phyloP scores from a whole-genome alignment of 2,113 vertebrate species.

The Crypturellus undulatus region DNA sequence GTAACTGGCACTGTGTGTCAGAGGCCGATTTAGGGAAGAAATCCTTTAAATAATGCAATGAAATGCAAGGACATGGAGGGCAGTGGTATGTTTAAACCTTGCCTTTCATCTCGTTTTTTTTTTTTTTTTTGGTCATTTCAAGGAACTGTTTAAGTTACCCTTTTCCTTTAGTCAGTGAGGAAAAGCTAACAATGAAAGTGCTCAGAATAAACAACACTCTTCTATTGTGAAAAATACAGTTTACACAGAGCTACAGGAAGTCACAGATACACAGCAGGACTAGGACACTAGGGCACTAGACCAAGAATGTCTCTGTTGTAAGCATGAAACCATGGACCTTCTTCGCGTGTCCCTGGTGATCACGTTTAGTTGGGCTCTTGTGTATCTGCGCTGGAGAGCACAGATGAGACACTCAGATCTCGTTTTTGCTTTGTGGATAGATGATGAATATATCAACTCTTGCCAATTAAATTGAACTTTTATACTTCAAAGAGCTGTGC shows the following conservation, averaged over 20 bases:
- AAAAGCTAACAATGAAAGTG: background rate
- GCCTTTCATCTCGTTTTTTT: background rate
- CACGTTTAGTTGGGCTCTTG: background rate
- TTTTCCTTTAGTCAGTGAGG: background rate
- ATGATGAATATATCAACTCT: background rate
- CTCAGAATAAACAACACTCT: rapidly evolving
- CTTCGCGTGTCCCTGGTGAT: rapidly evolving
- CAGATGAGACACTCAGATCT: background rate
- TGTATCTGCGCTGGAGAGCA: background rate
- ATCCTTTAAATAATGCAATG: background rate
- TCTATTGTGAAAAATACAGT: background rate
- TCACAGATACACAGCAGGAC: background rate
- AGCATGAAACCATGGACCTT: background rate
- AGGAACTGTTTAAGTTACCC: background rate
- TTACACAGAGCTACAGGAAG: background rate
- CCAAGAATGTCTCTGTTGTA: background rate
- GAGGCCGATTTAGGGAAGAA: background rate
- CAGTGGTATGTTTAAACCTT: background rate
- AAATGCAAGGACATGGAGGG: background rate
- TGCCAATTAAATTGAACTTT: background rate
- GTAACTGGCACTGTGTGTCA: background rate
- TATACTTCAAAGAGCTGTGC: background rate
- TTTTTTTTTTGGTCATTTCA: background rate
- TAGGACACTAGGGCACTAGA: background rate
- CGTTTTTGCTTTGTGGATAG: background rate